These are phyloP conservation scores for Acrobasis consociella DNA, from an alignment of 2,888 invertebrate species.

Conservation along the genomic window DNA sequence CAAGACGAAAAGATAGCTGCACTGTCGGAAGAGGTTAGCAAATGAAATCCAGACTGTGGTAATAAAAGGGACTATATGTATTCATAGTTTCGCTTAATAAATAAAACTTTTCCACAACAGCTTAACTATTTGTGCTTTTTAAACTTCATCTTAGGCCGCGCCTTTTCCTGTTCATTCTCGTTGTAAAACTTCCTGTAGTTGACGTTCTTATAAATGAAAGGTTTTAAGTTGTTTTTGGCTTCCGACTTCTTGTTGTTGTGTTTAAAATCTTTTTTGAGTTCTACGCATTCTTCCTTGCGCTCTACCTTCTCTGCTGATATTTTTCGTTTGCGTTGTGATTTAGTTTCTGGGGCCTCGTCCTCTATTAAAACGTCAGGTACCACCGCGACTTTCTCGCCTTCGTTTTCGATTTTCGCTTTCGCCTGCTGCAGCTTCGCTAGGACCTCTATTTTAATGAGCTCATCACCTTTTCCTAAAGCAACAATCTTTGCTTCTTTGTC, in stretches of 20 bases:
- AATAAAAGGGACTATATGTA: slow-evolving; percentile 43
- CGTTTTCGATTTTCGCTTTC: slow-evolving; percentile 44
- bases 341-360: slow-evolving; percentile 34
- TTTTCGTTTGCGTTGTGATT: slow-evolving; percentile 50
- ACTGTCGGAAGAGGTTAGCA: slow-evolving; percentile 35
- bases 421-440: slow-evolving; percentile 53
- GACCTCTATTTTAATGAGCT: slow-evolving; percentile 58
- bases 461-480: slow-evolving; percentile 58
- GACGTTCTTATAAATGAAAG: slow-evolving; percentile 48
- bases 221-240: slow-evolving; percentile 23
- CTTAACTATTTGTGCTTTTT: slow-evolving; percentile 55
- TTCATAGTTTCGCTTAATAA: slow-evolving; percentile 51
- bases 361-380: slow-evolving; percentile 23
- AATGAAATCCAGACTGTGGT: slow-evolving; percentile 23
- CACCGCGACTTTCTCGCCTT: slow-evolving; percentile 28
- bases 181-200: slow-evolving; percentile 63
- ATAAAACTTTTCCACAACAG: slow-evolving; percentile 29
- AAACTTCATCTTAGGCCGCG: slow-evolving; percentile 54
- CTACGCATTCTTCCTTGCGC: slow-evolving; percentile 33
- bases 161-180: slow-evolving; percentile 50
- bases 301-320: slow-evolving; percentile 43
- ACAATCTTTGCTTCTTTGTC: slow-evolving; percentile 63
- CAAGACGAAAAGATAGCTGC: too few relatives aligned
- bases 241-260: slow-evolving; percentile 36
- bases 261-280: slow-evolving; percentile 35